Conservation (phyloP, 2,797 vertebrate species). For the Sebastes minor region DNA sequence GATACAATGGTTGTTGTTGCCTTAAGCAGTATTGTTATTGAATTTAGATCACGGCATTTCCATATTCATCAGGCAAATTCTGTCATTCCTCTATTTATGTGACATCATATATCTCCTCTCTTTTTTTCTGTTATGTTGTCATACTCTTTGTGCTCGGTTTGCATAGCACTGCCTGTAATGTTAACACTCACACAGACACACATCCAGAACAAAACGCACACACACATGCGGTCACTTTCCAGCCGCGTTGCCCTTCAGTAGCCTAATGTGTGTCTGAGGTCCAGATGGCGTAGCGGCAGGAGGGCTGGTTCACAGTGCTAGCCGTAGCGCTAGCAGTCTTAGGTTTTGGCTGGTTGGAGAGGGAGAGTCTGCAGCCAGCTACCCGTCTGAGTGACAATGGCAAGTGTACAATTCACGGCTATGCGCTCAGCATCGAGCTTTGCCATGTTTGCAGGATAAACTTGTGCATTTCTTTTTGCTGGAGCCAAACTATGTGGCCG, state of each 20-base stretch:
- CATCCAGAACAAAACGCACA: neutral
- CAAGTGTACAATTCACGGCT: conserved; percentile 56
- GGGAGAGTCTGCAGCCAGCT: conserved; percentile 55
- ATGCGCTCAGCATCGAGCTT: conserved; percentile 14
- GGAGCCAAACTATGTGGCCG: conserved; percentile 26
- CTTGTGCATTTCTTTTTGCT: conserved; percentile 5
- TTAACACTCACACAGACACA: conserved; percentile 22
- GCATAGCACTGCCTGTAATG: conserved; percentile 15
- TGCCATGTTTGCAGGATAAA: conserved; percentile 15
- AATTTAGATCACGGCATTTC: conserved; percentile 7
- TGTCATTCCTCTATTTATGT: neutral
- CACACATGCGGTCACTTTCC: conserved; percentile 59
- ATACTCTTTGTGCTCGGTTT: conserved; percentile 21
- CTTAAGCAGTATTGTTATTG: neutral
- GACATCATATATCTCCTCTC: neutral
- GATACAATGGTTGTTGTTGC: conserved; percentile 26
- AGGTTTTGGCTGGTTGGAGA: conserved; percentile 47
- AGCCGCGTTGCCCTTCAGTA: conserved; percentile 68
- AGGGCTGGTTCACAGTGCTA: conserved; percentile 68
- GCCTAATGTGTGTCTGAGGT: conserved; percentile 77
- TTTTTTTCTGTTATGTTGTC: conserved; percentile 3
- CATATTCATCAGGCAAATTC: conserved; percentile 10
- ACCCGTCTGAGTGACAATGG: conserved; percentile 68
- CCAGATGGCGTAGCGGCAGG: conserved; percentile 82
- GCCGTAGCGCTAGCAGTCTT: conserved; percentile 58